phyloP scores from a whole-genome alignment of 2,888 invertebrate species.

The Acanthoscelides obtectus region DNA sequence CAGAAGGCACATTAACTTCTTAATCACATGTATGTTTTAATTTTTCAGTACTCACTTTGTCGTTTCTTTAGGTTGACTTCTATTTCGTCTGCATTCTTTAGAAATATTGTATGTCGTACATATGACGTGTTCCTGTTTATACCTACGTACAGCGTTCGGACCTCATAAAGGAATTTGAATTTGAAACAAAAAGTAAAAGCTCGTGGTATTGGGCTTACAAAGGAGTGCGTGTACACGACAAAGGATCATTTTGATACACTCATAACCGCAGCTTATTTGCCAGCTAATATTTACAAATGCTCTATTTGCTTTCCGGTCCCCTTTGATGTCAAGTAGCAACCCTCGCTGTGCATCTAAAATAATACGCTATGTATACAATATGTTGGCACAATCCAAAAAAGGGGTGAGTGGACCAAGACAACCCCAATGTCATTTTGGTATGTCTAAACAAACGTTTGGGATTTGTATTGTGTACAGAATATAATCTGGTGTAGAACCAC shows the following conservation, averaged over 20 bases:
- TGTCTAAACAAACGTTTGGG: background rate
- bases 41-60: no score
- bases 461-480: background rate
- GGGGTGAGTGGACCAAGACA: background rate
- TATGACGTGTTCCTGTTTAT: no score
- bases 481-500: background rate
- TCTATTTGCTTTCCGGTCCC: slow-evolving; percentile 36
- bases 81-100: no score
- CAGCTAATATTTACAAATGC: slow-evolving; percentile 39
- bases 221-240: background rate
- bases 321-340: slow-evolving; percentile 44
- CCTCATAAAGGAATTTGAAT: no score
- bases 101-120: no score
- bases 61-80: no score
- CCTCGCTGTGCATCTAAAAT: slow-evolving; percentile 42
- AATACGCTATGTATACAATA: slow-evolving; percentile 38
- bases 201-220: background rate
- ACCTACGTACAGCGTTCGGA: no score
- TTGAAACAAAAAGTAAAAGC: background rate
- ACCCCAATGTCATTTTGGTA: background rate
- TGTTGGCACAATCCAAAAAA: background rate
- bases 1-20: no score
- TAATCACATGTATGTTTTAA: no score
- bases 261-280: slow-evolving; percentile 27
- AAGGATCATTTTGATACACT: slow-evolving; percentile 5